phyloP scores from a whole-genome alignment of 2,888 invertebrate genomes.

The Apocheima hispidaria region DNA sequence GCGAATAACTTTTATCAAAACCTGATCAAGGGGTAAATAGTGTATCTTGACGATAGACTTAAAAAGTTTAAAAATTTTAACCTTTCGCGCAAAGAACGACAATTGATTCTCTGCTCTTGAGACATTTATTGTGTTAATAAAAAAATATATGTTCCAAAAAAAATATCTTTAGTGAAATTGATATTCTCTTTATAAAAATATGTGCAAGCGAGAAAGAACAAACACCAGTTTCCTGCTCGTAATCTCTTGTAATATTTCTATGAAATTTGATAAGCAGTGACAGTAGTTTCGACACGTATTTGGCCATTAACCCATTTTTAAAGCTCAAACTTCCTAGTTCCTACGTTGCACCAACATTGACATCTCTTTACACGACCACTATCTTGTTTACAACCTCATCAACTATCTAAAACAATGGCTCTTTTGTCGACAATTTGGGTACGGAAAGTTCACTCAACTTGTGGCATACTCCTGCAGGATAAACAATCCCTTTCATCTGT shows the following conservation, averaged over 20 bases:
- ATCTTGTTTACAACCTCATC: conserved; percentile 68
- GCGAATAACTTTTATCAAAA: no score
- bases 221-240: no score
- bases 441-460: conserved; percentile 82
- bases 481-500: conserved; percentile 64
- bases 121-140: no score
- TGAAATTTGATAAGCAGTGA: background rate
- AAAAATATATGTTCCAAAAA: no score
- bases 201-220: no score
- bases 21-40: no score
- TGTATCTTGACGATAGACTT: no score
- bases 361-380: conserved; percentile 49
- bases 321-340: conserved; percentile 44
- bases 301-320: conserved; percentile 38
- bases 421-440: conserved; percentile 79
- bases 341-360: conserved; percentile 45
- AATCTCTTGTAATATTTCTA: background rate
- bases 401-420: conserved; percentile 73
- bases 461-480: conserved; percentile 75
- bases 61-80: no score
- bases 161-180: no score
- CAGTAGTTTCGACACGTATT: conserved; percentile 26
- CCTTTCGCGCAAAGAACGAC: no score
- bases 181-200: no score
- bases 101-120: no score